These are phyloP conservation scores for Hymenopus coronatus DNA, from an alignment of 2,888 invertebrate genomes.

Conservation along the genomic window DNA sequence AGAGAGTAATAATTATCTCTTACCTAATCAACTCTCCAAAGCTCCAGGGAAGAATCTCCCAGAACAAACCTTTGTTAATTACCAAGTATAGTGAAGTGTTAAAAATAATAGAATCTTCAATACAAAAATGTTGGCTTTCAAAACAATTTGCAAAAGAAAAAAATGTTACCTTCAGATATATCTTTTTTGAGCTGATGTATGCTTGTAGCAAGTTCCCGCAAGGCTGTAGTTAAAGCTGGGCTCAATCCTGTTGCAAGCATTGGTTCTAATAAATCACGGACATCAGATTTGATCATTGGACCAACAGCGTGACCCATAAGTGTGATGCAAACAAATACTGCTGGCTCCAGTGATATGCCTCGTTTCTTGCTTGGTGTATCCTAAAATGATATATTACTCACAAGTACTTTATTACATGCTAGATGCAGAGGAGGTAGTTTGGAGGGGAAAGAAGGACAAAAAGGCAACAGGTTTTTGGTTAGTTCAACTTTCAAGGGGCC, in stretches of 20 bases:
- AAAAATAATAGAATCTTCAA: too few species aligned
- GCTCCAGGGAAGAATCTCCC: too few species aligned
- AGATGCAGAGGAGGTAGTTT: too few species aligned
- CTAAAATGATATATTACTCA: conserved; percentile 43
- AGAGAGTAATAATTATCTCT: too few species aligned
- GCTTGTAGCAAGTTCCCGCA: conserved; percentile 84
- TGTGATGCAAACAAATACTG: conserved; percentile 91
- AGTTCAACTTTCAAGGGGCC: too few species aligned
- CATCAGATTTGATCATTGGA: conserved; percentile 70
- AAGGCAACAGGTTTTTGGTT: too few species aligned
- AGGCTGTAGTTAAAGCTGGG: conserved; percentile 83
- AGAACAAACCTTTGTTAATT: too few species aligned
- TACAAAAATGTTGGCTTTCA: too few species aligned
- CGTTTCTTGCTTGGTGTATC: conserved; percentile 76
- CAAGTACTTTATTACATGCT: too few species aligned
- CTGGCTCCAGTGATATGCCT: conserved; percentile 68
- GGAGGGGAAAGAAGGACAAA: too few species aligned
- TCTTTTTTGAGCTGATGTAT: conserved; percentile 83
- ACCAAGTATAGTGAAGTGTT: too few species aligned
- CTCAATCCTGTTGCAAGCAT: conserved; percentile 92
- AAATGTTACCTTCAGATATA: conserved; percentile 71
- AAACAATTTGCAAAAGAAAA: not conserved
- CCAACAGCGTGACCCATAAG: conserved; percentile 85
- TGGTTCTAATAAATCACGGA: conserved; percentile 80
- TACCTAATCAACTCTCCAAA: too few species aligned